Conservation (phyloP, 2,113 vertebrate species). For the Solea solea region DNA sequence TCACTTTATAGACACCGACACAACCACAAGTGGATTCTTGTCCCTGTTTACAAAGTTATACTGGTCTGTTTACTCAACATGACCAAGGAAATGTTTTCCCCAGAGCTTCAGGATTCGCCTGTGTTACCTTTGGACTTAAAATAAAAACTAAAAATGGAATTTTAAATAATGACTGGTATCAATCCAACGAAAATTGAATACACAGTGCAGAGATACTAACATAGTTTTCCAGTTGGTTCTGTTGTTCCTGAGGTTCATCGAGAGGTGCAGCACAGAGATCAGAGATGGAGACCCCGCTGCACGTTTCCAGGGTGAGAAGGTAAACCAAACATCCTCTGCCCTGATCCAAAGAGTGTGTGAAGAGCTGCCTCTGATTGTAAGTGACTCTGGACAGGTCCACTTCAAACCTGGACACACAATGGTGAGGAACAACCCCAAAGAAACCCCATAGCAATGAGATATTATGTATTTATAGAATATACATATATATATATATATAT, state of each 20-base stretch:
- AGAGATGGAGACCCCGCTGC: constrained; percentile 87
- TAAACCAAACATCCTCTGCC: constrained; percentile 81
- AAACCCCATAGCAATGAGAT: not conserved
- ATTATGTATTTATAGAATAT: no score
- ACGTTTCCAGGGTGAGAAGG: constrained; percentile 82
- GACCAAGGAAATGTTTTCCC: not conserved
- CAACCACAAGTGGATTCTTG: not conserved
- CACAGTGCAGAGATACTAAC: constrained; percentile 72
- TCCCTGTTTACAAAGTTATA: not conserved
- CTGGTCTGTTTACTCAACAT: not conserved
- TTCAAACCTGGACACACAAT: constrained; percentile 80
- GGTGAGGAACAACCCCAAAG: not conserved
- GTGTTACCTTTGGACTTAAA: no score
- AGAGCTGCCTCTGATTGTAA: constrained; percentile 79
- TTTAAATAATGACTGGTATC: no score
- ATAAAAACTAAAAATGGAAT: no score
- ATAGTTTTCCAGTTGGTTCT: constrained; percentile 85
- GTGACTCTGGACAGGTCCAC: constrained; percentile 83
- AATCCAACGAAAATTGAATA: no score
- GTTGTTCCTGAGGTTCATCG: constrained; percentile 81
- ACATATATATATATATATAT: no score
- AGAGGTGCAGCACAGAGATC: constrained; percentile 90
- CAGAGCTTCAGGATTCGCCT: not conserved
- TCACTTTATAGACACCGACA: not conserved
- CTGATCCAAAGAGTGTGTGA: constrained; percentile 66